These are phyloP conservation scores for Varecia variegata DNA, from an alignment of 2,797 vertebrate genomes.

Conservation along the genomic window DNA sequence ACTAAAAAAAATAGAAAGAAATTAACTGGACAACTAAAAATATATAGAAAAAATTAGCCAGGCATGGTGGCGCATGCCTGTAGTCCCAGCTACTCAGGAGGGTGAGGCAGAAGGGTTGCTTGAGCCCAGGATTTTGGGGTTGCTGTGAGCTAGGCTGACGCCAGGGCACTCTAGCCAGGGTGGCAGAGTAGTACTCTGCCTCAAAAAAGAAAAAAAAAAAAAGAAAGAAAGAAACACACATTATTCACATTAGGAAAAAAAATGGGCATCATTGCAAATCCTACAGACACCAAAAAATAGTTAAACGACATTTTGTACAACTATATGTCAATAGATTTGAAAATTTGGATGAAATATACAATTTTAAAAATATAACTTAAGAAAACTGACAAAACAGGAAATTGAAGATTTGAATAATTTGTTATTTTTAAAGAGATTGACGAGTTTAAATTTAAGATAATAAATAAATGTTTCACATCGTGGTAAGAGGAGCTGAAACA, in stretches of 20 bases:
- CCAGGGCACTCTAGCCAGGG: too few species aligned
- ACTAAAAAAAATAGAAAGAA: too few species aligned
- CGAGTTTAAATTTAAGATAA: not conserved
- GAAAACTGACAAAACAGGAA: not conserved
- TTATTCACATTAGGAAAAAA: not conserved
- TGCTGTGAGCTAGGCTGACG: too few species aligned
- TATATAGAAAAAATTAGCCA: too few species aligned
- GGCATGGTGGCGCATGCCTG: too few species aligned
- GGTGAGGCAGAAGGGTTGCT: too few species aligned
- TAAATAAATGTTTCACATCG: not conserved
- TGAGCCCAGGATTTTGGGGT: too few species aligned
- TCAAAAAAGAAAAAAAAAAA: too few species aligned
- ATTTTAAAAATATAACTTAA: not conserved
- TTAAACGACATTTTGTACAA: not conserved
- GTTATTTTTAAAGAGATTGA: not conserved
- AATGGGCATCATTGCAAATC: not conserved
- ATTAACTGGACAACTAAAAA: too few species aligned
- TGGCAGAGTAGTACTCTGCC: too few species aligned
- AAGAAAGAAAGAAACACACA: not conserved
- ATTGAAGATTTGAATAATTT: not conserved
- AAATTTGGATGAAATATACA: not conserved
- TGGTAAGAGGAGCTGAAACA: not conserved
- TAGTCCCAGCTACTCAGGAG: too few species aligned
- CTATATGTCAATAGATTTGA: not conserved
- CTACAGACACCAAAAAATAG: not conserved